Percentiles rank a stretch among this genome's conserved stretches.
phyloP scores from a whole-genome alignment of 2,113 vertebrate species.

The Paedocypris sp. region DNA sequence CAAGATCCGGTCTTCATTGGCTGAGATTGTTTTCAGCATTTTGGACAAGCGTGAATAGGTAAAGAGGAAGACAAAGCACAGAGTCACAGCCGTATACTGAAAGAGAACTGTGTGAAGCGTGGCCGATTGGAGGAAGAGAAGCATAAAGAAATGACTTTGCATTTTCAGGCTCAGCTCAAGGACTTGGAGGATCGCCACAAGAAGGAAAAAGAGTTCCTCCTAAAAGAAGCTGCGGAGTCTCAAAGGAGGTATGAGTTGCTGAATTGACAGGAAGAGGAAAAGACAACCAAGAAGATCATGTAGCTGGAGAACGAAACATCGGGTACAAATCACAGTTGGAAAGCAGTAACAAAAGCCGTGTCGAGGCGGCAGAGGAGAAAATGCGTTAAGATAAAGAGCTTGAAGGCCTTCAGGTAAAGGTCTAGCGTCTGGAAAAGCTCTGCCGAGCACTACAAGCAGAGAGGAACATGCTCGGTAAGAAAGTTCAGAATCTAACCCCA shows the following conservation, averaged over 20 bases:
- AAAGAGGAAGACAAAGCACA: too few relatives aligned
- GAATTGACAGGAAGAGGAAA: constrained; percentile 96
- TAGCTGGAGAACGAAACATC: constrained; percentile 96
- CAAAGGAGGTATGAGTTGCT: constrained; percentile 97
- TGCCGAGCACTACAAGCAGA: constrained; percentile 88
- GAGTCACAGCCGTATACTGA: too few relatives aligned
- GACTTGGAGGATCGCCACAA: too few relatives aligned
- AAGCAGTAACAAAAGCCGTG: constrained; percentile 92
- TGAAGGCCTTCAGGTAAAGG: constrained; percentile 87
- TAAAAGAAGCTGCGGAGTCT: too few relatives aligned
- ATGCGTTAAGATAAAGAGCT: constrained; percentile 80
- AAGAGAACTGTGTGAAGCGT: too few relatives aligned
- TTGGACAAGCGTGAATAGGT: too few relatives aligned
- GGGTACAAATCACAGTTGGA: constrained; percentile 96
- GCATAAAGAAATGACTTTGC: too few relatives aligned
- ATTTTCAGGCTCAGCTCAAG: too few relatives aligned
- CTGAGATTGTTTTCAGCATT: background rate
- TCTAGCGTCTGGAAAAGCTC: constrained; percentile 87
- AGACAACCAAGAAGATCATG: constrained; percentile 99
- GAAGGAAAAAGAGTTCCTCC: too few relatives aligned
- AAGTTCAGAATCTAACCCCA: constrained; percentile 67
- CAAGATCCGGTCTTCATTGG: background rate
- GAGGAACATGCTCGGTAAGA: constrained; percentile 93
- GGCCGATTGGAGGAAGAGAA: too few relatives aligned
- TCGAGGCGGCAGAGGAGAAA: constrained; percentile 98